Evolutionary conservation across 2,888 invertebrate genomes (phyloP).

Genomic region (Drosophila paramelanica): DNA sequence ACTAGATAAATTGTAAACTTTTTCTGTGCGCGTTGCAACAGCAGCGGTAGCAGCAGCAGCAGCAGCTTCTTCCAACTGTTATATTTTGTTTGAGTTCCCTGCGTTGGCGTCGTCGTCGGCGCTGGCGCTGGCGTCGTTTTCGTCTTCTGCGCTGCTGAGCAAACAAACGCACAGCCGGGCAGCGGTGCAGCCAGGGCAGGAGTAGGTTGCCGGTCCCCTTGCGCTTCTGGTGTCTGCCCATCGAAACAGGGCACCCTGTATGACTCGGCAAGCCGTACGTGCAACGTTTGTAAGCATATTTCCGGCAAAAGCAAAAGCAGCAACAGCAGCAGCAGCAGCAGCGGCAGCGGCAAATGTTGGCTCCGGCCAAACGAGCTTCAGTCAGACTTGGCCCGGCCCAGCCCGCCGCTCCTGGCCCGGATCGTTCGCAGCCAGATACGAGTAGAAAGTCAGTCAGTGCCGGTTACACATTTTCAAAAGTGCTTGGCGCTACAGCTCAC

Average conservation of each 20-base stretch:
- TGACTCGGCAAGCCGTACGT: slow-evolving; percentile 47
- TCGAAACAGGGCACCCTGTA: slow-evolving; percentile 49
- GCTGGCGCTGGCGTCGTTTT: slow-evolving; percentile 48
- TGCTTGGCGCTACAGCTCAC: slow-evolving; percentile 73
- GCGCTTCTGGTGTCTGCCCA: slow-evolving; percentile 10
- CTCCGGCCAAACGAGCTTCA: slow-evolving; percentile 67
- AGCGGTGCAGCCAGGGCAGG: neutral
- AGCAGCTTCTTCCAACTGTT: slow-evolving; percentile 70
- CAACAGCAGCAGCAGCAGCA: slow-evolving; percentile 11
- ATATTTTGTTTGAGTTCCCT: slow-evolving; percentile 76
- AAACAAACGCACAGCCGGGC: slow-evolving; percentile 51
- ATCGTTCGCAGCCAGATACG: slow-evolving; percentile 52
- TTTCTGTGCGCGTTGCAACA: slow-evolving; percentile 65
- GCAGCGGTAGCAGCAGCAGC: slow-evolving; percentile 15
- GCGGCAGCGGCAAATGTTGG: slow-evolving; percentile 59
- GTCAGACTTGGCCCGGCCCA: slow-evolving; percentile 19
- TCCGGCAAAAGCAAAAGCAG: slow-evolving; percentile 69
- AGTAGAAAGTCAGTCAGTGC: slow-evolving; percentile 77
- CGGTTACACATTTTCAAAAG: slow-evolving; percentile 78
- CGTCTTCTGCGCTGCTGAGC: slow-evolving; percentile 56
- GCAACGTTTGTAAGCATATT: slow-evolving; percentile 76
- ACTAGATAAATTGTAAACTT: slow-evolving; percentile 84
- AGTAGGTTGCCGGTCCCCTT: slow-evolving; percentile 3
- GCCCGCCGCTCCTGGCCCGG: slow-evolving; percentile 26
- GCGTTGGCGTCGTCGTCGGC: slow-evolving; percentile 39